Percentiles rank a stretch among this genome's conserved stretches.
phyloP scores from a whole-genome alignment of 2,888 invertebrate species.

The Lithophane ornitopus region DNA sequence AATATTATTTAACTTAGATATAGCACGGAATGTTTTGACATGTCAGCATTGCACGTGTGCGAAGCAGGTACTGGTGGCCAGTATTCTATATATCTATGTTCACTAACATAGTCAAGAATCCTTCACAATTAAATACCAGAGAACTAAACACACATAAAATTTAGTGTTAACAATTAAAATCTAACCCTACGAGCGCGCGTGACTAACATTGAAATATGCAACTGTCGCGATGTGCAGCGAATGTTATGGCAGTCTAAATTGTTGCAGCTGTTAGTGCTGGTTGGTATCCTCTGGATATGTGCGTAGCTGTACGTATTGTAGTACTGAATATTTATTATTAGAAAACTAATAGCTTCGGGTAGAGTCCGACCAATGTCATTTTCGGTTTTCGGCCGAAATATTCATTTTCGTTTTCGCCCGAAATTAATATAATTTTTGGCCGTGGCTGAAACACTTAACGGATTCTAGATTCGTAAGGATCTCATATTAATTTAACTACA shows the following conservation, averaged over 20 bases:
- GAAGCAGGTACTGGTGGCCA: neutral
- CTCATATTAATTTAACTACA: neutral
- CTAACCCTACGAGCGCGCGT: conserved; percentile 73
- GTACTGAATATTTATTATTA: neutral
- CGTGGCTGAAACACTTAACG: neutral
- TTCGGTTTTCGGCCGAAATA: neutral
- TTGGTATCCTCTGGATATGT: conserved; percentile 69
- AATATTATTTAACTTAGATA: neutral
- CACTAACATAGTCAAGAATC: conserved; percentile 12
- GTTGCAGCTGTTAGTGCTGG: conserved; percentile 76
- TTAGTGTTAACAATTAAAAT: conserved; percentile 63
- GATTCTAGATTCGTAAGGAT: neutral
- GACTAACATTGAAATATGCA: conserved; percentile 88
- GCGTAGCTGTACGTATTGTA: conserved; percentile 39
- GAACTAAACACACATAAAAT: conserved; percentile 37
- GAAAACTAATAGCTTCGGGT: neutral
- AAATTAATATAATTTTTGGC: neutral
- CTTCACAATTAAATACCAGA: conserved; percentile 2
- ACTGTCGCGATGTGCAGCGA: conserved; percentile 78
- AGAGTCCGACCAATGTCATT: neutral
- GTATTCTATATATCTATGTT: neutral
- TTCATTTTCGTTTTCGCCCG: neutral
- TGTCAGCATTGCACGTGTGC: neutral
- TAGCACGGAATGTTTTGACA: neutral
- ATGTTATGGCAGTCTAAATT: conserved; percentile 81